Conservation (phyloP, 2,888 invertebrate genomes). For the Pheosia tremula region DNA sequence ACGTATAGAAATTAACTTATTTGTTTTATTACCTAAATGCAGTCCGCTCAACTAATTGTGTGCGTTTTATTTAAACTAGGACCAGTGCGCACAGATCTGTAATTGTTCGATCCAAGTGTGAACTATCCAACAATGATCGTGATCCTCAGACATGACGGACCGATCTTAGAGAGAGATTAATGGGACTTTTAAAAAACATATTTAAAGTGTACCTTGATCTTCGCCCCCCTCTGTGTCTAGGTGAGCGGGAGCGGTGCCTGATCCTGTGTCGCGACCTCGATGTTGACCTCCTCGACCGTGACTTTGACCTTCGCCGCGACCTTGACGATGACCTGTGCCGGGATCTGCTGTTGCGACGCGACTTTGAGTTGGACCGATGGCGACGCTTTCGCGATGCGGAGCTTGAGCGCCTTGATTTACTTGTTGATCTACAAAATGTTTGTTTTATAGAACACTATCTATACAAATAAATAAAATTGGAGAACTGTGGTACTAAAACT, state of each 20-base stretch:
- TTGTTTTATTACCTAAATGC: too few relatives aligned
- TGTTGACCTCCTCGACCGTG: constrained; percentile 52
- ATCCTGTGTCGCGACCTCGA: constrained; percentile 47
- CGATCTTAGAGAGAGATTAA: too few relatives aligned
- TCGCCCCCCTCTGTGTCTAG: constrained; percentile 59
- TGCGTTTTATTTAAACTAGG: too few relatives aligned
- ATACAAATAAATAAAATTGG: too few relatives aligned
- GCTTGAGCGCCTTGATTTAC: constrained; percentile 58
- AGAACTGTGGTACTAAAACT: too few relatives aligned
- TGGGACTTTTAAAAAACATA: background rate
- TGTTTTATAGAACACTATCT: background rate
- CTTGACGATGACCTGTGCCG: constrained; percentile 61
- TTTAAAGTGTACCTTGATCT: constrained; percentile 61
- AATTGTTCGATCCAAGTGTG: too few relatives aligned
- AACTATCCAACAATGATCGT: too few relatives aligned
- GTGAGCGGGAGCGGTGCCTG: constrained; percentile 56
- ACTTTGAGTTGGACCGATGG: constrained; percentile 55
- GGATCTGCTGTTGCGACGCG: constrained; percentile 44
- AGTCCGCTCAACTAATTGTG: too few relatives aligned
- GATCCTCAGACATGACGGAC: too few relatives aligned
- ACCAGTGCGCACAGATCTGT: too few relatives aligned
- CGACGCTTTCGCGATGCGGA: constrained; percentile 50
- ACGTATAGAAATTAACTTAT: too few relatives aligned
- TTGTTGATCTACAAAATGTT: constrained; percentile 50
- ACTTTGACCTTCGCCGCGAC: constrained; percentile 53